Conservation (phyloP, 2,797 vertebrate genomes). For the Avahi laniger region DNA sequence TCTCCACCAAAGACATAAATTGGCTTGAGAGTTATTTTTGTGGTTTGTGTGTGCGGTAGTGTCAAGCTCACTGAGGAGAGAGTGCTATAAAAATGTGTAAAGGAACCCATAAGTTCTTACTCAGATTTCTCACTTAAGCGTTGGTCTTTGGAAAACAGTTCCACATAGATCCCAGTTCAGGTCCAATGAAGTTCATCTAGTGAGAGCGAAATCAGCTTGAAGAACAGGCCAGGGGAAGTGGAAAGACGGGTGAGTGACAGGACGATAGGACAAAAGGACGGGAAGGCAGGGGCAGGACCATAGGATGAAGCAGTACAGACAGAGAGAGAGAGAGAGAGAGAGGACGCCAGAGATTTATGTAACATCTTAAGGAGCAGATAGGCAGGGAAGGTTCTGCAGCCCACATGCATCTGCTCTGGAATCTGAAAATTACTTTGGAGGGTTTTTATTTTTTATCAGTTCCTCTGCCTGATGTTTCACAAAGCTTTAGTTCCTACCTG, state of each 20-base stretch:
- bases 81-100: slow-evolving; percentile 27
- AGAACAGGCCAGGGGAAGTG: not conserved
- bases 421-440: slow-evolving; percentile 74
- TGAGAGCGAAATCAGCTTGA: not conserved
- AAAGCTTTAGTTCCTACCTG: not conserved
- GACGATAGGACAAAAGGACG: not conserved
- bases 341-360: slow-evolving; percentile 62
- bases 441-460: slow-evolving; percentile 51
- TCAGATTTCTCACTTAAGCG: slow-evolving; percentile 48
- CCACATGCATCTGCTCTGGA: slow-evolving; percentile 75
- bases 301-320: not conserved
- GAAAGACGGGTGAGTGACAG: not conserved
- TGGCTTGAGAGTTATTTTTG: not conserved
- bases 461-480: slow-evolving; percentile 62
- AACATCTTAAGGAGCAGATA: slow-evolving; percentile 70
- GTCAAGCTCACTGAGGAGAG: not conserved
- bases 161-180: not conserved
- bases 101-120: not conserved
- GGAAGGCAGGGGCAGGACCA: not conserved
- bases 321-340: not conserved
- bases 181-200: not conserved
- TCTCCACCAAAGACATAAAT: not conserved
- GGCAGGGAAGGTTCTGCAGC: slow-evolving; percentile 67
- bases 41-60: not conserved
- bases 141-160: slow-evolving; percentile 11